Base-by-base conservation (phyloP, 2,113 vertebrate species). In the Sylvilagus bachmani region DNA sequence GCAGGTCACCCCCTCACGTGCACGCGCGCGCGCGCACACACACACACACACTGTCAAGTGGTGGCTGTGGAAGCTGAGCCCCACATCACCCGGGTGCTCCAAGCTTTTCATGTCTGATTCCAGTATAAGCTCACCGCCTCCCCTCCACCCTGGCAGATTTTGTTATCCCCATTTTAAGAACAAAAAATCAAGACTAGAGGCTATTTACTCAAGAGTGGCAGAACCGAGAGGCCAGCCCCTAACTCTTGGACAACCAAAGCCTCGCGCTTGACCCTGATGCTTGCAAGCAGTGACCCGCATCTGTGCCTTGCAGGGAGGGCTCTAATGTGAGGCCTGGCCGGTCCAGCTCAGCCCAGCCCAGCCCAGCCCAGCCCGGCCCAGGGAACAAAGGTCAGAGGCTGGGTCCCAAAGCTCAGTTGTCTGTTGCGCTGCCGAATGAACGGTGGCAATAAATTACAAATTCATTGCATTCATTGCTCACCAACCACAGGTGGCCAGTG, bases 361-460 rank as follows among this genome's bases (percentile, higher is more conserved):
- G 44, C 44, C 6, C 44, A 44, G 44, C 6, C 64, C 64, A n/a
- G 3, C 77, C 36, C 3, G 4, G 1, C 9, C 21, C 11, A 5
- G 3, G 83, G 70, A 69, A 62, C 16, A 10, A 36, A 74, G 69
- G 31, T 14, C 1, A 51, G 11, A 27, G 51, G 3, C 51, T 38
- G 25, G 77, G 8, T 22, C 16, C 53, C 38, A 17, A 0, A 0
- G 7, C 55, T 24, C 38, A 10, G 0, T 1, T 25, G 24, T 29
- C 81, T 27, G 82, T 36, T 36, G 33, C 0, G 1, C 44, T 2
- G 10, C 17, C 31, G 14, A 14, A 58, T 58, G 55, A 14, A 2
- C 10, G 13, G 13, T 58, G 55, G 17, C 55, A 81, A 7, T 51
- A 12, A 58, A 67, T 19, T 5, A 67, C 31, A 62, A 22, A 22